Conservation (phyloP, 2,113 vertebrate genomes). For the Oncorhynchus mykiss region DNA sequence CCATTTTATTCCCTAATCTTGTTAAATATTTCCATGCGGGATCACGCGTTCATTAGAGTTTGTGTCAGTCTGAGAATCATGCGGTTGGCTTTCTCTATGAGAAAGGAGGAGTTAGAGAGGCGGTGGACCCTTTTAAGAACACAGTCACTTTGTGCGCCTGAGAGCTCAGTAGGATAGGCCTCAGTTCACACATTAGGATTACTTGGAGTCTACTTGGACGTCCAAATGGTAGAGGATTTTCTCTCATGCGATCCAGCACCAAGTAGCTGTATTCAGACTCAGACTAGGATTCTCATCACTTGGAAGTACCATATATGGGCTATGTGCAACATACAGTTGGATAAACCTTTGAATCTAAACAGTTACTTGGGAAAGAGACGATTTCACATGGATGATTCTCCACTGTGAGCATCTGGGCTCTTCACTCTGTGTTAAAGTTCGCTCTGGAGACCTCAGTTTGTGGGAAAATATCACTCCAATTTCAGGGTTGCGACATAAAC, state of each 20-base stretch:
- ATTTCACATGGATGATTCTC: neutral
- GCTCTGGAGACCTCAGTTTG: neutral
- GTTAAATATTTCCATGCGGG: neutral
- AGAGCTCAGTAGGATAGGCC: conserved; percentile 6
- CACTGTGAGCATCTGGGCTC: neutral
- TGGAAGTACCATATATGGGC: neutral
- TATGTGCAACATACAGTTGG: neutral
- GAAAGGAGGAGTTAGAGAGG: conserved; percentile 22
- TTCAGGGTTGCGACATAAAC: neutral
- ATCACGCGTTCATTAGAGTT: neutral
- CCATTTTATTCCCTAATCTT: neutral
- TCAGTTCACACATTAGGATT: neutral
- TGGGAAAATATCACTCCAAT: neutral
- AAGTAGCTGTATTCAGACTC: neutral
- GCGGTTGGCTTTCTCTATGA: conserved; percentile 15
- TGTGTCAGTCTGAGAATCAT: conserved; percentile 7
- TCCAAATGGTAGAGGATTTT: neutral
- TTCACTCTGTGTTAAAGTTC: neutral
- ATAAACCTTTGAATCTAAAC: neutral
- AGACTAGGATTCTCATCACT: neutral
- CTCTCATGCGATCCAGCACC: neutral
- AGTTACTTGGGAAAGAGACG: neutral
- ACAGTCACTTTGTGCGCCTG: neutral
- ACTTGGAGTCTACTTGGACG: neutral
- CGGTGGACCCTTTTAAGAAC: conserved; percentile 7